Conservation (phyloP, 2,113 vertebrate species). For the Amphilophus citrinellus region DNA sequence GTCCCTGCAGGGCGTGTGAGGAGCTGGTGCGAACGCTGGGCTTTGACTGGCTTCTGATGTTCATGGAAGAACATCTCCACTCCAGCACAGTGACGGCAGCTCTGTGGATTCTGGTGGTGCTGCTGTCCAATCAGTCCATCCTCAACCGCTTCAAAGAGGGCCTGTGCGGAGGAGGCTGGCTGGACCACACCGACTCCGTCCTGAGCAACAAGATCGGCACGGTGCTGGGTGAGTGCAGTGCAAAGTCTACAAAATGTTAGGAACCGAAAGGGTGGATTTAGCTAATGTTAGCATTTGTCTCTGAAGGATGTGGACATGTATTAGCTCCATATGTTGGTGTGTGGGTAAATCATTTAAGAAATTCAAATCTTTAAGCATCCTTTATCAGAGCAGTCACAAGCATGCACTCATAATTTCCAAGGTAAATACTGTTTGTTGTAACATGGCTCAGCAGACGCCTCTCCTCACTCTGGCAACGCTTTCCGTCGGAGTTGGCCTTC, state of each 20-base stretch:
- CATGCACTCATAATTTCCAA: slow-evolving; percentile 16
- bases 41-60: slow-evolving; percentile 97
- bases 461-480: slow-evolving; percentile 61
- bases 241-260: background rate
- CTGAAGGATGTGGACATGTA: background rate
- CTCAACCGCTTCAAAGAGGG: slow-evolving; percentile 96
- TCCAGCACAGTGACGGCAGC: slow-evolving; percentile 92
- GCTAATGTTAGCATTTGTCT: background rate
- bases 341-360: background rate
- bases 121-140: slow-evolving; percentile 92
- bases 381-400: background rate
- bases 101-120: slow-evolving; percentile 92
- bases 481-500: slow-evolving; percentile 70
- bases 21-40: slow-evolving; percentile 93
- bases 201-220: slow-evolving; percentile 98
- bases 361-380: background rate
- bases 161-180: slow-evolving; percentile 94
- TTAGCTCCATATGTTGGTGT: background rate
- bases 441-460: slow-evolving; percentile 66
- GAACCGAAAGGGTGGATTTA: background rate
- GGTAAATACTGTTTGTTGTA: slow-evolving; percentile 46
- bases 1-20: slow-evolving; percentile 90
- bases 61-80: slow-evolving; percentile 98
- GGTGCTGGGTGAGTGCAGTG: slow-evolving; percentile 88
- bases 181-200: slow-evolving; percentile 97